Evolutionary conservation across 2,888 invertebrate species (phyloP).

Genomic region (Scaptomyza parva): DNA sequence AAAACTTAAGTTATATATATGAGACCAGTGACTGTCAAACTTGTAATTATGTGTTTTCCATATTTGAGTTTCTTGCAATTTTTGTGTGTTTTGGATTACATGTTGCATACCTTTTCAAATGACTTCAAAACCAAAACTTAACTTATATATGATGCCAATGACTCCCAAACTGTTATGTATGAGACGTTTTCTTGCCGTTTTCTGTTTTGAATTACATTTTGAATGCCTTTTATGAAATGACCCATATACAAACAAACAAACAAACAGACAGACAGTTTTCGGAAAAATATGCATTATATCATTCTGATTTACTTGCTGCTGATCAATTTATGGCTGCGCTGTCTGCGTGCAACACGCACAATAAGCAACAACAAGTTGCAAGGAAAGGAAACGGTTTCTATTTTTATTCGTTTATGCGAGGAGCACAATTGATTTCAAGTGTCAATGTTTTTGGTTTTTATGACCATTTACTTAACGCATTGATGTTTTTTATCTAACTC

Average conservation of each 20-base stretch:
- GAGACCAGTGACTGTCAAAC: too few relatives aligned
- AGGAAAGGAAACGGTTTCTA: background rate
- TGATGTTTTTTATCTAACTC: slow-evolving; percentile 23
- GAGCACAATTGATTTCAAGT: slow-evolving; percentile 70
- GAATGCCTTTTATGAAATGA: slow-evolving; percentile 22
- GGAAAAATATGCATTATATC: slow-evolving; percentile 3
- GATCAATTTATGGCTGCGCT: slow-evolving; percentile 32
- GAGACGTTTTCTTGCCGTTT: background rate
- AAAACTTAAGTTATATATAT: too few relatives aligned
- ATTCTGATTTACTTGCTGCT: slow-evolving; percentile 2
- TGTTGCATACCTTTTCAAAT: too few relatives aligned
- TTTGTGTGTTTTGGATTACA: too few relatives aligned
- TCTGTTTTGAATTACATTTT: background rate
- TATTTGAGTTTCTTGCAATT: too few relatives aligned
- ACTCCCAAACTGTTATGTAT: too few relatives aligned
- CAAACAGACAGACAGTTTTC: too few relatives aligned
- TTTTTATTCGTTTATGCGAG: slow-evolving; percentile 44
- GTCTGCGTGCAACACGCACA: background rate
- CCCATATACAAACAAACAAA: too few relatives aligned
- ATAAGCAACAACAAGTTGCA: slow-evolving; percentile 30
- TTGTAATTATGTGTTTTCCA: too few relatives aligned
- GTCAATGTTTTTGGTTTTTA: slow-evolving; percentile 42
- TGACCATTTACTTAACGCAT: slow-evolving; percentile 24
- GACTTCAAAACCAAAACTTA: slow-evolving; percentile 21
- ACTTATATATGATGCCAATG: too few relatives aligned